Percentiles rank a stretch among this genome's conserved stretches.
These are phyloP conservation scores for Pandion haliaetus DNA, from an alignment of 2,113 vertebrate genomes.

Conservation along the genomic window DNA sequence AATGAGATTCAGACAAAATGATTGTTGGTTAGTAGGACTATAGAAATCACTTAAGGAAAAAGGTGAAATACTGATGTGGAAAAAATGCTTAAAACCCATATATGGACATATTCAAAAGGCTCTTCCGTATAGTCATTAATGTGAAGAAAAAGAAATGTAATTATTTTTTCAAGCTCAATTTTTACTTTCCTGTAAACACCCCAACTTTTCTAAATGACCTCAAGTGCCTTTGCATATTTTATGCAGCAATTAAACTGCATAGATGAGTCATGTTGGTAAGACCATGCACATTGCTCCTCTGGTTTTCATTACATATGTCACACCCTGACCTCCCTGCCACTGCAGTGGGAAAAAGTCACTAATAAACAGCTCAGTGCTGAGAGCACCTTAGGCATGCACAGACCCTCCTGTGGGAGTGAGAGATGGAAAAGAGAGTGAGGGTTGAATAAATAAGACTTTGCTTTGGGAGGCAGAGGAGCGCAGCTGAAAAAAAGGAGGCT, in stretches of 20 bases:
- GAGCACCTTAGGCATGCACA: background rate
- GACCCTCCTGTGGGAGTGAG: accelerated
- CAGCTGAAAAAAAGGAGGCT: background rate
- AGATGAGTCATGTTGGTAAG: background rate
- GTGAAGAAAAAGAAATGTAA: background rate
- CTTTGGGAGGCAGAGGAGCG: background rate
- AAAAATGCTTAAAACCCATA: slow-evolving; percentile 3
- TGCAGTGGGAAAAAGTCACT: background rate
- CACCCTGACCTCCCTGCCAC: background rate
- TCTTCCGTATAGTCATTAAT: background rate
- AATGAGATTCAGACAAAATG: slow-evolving; percentile 48
- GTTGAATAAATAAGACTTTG: background rate
- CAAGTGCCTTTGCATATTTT: background rate
- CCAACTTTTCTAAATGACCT: background rate
- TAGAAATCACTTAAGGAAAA: slow-evolving; percentile 42
- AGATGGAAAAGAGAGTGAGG: background rate
- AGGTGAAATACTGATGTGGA: slow-evolving; percentile 26
- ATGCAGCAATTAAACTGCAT: background rate
- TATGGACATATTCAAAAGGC: background rate
- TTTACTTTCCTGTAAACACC: slow-evolving; percentile 29
- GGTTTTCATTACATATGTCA: background rate
- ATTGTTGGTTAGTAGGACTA: slow-evolving; percentile 38
- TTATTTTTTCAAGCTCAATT: slow-evolving; percentile 33
- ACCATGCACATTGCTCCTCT: background rate
- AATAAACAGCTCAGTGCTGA: background rate